A percentile compares a stretch with the other conserved stretches of the same genome.
Evolutionary conservation across 2,113 vertebrate genomes (phyloP).

Genomic region (Plestiodon gilberti): DNA sequence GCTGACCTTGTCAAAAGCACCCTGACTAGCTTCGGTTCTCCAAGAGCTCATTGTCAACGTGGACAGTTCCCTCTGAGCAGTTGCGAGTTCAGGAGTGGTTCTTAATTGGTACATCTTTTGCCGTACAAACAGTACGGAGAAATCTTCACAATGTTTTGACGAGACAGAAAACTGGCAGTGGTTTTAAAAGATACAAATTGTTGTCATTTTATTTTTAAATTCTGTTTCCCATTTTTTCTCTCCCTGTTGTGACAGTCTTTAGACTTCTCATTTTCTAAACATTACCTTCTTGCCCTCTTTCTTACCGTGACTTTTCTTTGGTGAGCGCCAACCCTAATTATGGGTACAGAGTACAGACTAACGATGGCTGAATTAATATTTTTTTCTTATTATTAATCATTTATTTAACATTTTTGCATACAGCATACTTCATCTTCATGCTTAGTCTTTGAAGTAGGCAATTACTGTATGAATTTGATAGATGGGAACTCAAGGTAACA

Average conservation of each 20-base stretch:
- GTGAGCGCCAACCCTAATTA: neutral
- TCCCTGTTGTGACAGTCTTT: neutral
- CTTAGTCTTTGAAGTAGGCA: neutral
- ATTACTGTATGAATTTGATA: neutral
- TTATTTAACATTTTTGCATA: neutral
- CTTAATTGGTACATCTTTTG: neutral
- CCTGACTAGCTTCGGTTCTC: neutral
- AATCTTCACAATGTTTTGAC: neutral
- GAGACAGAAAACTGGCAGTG: neutral
- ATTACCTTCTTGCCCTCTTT: neutral
- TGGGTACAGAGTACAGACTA: neutral
- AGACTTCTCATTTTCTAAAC: neutral
- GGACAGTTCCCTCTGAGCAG: neutral
- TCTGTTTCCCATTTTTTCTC: neutral
- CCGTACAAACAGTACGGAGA: neutral
- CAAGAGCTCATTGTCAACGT: neutral
- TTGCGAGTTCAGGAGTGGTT: conserved; percentile 10
- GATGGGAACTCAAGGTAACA: neutral
- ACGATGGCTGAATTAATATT: neutral
- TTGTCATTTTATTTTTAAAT: neutral
- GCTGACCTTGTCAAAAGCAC: conserved; percentile 19
- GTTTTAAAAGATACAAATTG: neutral
- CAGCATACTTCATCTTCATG: neutral
- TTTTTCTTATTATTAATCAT: neutral
- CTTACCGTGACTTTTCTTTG: neutral